Conservation (phyloP, 1,140 invertebrate genomes). For the Dermatophagoides farinae region DNA sequence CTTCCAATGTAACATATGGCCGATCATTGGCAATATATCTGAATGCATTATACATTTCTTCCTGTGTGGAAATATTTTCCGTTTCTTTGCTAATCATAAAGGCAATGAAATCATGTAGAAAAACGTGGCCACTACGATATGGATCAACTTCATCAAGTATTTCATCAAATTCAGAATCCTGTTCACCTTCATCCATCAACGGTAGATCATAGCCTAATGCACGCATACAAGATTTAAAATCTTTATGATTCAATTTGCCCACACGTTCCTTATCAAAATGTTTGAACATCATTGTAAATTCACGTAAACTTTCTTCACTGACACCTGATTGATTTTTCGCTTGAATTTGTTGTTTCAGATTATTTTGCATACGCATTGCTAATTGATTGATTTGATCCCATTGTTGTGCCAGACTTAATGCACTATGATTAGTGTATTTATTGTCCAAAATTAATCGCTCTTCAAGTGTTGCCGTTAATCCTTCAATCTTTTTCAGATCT, state of each 20-base stretch:
- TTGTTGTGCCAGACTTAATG: conserved; percentile 89
- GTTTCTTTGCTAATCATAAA: conserved; percentile 99
- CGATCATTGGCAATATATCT: conserved; percentile 79
- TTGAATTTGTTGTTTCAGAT: conserved; percentile 97
- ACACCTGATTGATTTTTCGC: conserved; percentile 85
- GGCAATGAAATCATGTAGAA: conserved; percentile 97
- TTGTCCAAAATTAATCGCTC: conserved; percentile 96
- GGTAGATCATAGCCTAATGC: conserved; percentile 95
- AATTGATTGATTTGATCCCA: conserved; percentile 98
- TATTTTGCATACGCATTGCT: conserved; percentile 99
- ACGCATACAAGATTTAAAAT: conserved; percentile 95
- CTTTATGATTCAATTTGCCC: conserved; percentile 85
- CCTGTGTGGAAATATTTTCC: conserved; percentile 94
- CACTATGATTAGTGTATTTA: conserved; percentile 94
- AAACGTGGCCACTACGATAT: conserved; percentile 82
- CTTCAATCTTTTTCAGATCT: conserved; percentile 90
- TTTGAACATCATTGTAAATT: conserved; percentile 99
- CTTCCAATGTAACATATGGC: conserved; percentile 93
- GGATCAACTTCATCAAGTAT: conserved; percentile 80
- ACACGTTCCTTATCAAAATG: conserved; percentile 98
- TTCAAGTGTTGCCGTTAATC: conserved; percentile 81
- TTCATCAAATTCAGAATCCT: conserved; percentile 91
- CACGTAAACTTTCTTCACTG: conserved; percentile 91
- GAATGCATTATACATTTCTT: conserved; percentile 98
- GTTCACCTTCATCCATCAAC: conserved; percentile 98